Evolutionary conservation across 2,888 invertebrate species (phyloP).

Genomic region (Drosophila birchii): DNA sequence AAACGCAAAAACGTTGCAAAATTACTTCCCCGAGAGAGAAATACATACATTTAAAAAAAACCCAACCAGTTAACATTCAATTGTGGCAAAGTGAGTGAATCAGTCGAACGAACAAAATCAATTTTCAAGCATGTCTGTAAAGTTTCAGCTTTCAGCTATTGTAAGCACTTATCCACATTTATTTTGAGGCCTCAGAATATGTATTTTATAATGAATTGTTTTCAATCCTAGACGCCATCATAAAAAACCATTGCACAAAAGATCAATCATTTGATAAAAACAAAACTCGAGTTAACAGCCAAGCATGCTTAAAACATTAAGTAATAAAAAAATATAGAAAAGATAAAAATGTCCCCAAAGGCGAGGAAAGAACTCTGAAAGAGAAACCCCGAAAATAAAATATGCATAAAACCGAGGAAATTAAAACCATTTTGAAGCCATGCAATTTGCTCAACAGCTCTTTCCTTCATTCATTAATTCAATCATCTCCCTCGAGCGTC

Average conservation of each 20-base stretch:
- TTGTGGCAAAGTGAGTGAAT: constrained; percentile 50
- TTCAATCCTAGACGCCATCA: constrained; percentile 27
- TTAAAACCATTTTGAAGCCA: constrained; percentile 40
- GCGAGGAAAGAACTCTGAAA: constrained; percentile 4
- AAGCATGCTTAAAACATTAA: constrained; percentile 42
- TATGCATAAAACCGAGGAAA: constrained; percentile 52
- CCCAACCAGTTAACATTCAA: constrained; percentile 23
- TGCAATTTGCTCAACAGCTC: constrained; percentile 35
- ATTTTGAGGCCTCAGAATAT: constrained; percentile 20
- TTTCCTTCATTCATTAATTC: constrained; percentile 11
- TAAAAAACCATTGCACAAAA: constrained; percentile 53
- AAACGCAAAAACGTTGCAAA: constrained; percentile 62
- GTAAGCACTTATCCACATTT: constrained; percentile 20
- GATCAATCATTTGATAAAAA: constrained; percentile 75
- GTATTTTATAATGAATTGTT: constrained; percentile 27
- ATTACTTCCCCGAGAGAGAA: constrained; percentile 51
- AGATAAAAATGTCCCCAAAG: constrained; percentile 37
- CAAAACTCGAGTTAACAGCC: constrained; percentile 13
- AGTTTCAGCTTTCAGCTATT: constrained; percentile 36
- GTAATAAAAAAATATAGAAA: constrained; percentile 34
- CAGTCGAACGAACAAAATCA: constrained; percentile 55
- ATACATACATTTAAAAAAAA: constrained; percentile 1
- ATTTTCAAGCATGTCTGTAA: constrained; percentile 59
- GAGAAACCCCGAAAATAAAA: constrained; percentile 39
- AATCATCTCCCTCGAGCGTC: constrained; percentile 4